These are phyloP conservation scores for Geodia barretti DNA, from an alignment of 37 sponge, comb jelly and placozoan genomes.

Conservation along the genomic window DNA sequence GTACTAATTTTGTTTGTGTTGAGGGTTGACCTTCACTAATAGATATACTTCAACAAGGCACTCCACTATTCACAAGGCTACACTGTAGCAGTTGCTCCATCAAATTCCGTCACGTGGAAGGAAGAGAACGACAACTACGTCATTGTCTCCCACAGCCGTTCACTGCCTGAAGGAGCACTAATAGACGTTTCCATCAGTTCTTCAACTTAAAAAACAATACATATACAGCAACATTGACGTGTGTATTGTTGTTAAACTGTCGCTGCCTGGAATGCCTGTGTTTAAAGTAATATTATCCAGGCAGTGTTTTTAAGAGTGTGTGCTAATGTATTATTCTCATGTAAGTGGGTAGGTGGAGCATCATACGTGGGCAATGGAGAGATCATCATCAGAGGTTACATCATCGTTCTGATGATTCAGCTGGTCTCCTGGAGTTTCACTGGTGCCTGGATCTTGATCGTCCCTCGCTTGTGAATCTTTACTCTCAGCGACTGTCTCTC, in stretches of 20 bases:
- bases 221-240: neutral
- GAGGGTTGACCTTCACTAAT: neutral
- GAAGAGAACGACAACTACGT: constrained; percentile 21
- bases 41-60: constrained; percentile 82
- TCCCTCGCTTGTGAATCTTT: no score
- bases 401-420: no score
- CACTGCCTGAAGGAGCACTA: constrained; percentile 26
- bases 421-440: no score
- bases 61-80: constrained; percentile 65
- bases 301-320: no score
- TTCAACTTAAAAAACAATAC: neutral
- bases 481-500: no score
- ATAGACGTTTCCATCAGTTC: constrained; percentile 42
- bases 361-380: no score
- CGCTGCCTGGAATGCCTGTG: no score
- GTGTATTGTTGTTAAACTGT: neutral
- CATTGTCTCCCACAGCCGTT: constrained; percentile 23
- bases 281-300: no score
- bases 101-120: constrained; percentile 27
- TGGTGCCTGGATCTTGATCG: no score
- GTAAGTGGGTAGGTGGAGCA: no score
- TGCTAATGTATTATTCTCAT: no score
- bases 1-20: neutral
- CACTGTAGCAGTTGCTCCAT: constrained; percentile 39
- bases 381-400: no score